Percentiles rank a stretch among this genome's conserved stretches.
Conservation (phyloP, 2,888 invertebrate genomes). For the Myopa tessellatipennis region DNA sequence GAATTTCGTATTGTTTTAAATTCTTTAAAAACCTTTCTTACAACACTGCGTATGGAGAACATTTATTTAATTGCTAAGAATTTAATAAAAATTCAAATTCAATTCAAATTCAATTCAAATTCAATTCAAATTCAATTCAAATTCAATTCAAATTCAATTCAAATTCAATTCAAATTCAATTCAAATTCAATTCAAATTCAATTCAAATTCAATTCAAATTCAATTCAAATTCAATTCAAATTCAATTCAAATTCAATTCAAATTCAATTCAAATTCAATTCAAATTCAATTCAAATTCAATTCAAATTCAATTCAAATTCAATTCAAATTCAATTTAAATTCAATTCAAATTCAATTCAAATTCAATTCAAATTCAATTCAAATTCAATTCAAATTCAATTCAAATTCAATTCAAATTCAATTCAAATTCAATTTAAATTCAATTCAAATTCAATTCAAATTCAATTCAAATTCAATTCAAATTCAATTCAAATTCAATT, state of each 20-base stretch:
- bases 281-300: conserved; percentile 4
- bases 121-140: background rate
- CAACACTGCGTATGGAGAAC: no score
- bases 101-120: conserved; percentile 11
- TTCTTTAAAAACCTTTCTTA: no score
- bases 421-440: conserved; percentile 11
- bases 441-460: background rate
- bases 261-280: background rate
- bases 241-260: conserved; percentile 11
- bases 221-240: conserved; percentile 18
- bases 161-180: background rate
- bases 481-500: conserved; percentile 3
- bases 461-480: conserved; percentile 9
- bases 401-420: conserved; percentile 5
- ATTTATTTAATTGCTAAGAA: no score
- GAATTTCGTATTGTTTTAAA: no score
- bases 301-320: conserved; percentile 10
- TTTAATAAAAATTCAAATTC: no score
- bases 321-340: conserved; percentile 14
- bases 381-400: conserved; percentile 2
- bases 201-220: conserved; percentile 15
- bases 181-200: background rate
- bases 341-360: conserved; percentile 3
- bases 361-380: background rate
- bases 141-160: background rate